Evolutionary conservation across 2,797 vertebrate species (phyloP).

Genomic region (Aeoliscus strigatus): DNA sequence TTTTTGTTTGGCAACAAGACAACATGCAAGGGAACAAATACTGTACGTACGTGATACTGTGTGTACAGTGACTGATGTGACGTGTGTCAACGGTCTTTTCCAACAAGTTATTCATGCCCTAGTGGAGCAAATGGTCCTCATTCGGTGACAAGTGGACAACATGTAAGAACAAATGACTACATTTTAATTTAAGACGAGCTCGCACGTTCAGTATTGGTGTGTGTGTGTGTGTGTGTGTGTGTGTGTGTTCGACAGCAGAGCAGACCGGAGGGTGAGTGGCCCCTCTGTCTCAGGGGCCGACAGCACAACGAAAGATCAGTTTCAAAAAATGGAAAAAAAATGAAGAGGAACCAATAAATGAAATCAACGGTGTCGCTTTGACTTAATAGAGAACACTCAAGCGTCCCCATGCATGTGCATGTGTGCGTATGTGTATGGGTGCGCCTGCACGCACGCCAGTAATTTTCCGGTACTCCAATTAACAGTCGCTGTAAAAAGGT

Average conservation of each 20-base stretch:
- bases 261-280: too few species aligned
- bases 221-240: too few species aligned
- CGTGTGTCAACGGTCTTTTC: neutral
- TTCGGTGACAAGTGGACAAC: too few species aligned
- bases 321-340: slow-evolving; percentile 25
- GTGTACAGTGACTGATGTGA: neutral
- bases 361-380: slow-evolving; percentile 27
- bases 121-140: neutral
- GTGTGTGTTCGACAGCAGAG: too few species aligned
- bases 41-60: too few species aligned
- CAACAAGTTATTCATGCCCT: slow-evolving; percentile 4
- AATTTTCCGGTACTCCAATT: slow-evolving; percentile 49
- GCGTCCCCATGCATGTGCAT: slow-evolving; percentile 2
- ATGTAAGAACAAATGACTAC: too few species aligned
- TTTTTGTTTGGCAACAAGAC: too few species aligned
- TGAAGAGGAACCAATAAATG: slow-evolving; percentile 16
- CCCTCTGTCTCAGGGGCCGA: too few species aligned
- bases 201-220: too few species aligned
- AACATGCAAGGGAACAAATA: too few species aligned
- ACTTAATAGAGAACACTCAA: slow-evolving; percentile 42
- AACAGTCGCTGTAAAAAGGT: slow-evolving; percentile 57
- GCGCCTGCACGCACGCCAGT: slow-evolving; percentile 6
- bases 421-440: neutral
- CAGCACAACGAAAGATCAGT: neutral
- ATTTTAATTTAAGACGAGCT: too few species aligned